Percentiles rank a stretch among this genome's conserved stretches.
These are phyloP conservation scores for Hydrolagus colliei DNA, from an alignment of 2,797 vertebrate genomes.

Conservation along the genomic window DNA sequence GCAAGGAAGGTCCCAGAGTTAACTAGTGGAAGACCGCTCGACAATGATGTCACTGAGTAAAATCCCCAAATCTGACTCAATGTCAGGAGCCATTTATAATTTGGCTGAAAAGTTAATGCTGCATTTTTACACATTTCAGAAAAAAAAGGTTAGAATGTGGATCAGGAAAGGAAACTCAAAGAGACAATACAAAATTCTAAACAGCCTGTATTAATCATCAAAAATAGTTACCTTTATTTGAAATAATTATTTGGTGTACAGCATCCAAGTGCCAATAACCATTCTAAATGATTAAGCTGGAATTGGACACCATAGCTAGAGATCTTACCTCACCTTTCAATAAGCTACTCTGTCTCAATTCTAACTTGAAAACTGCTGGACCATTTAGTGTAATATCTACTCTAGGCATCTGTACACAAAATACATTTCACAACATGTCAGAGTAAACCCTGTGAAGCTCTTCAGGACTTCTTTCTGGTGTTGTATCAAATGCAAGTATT, in stretches of 20 bases:
- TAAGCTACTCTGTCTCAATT: neutral
- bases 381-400: neutral
- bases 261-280: neutral
- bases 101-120: neutral
- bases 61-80: neutral
- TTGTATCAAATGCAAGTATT: neutral
- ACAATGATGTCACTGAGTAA: neutral
- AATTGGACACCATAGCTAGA: neutral
- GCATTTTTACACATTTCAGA: neutral
- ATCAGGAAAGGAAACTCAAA: no score
- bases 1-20: neutral
- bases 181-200: neutral
- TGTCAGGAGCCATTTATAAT: neutral
- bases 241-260: neutral
- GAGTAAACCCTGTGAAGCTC: neutral
- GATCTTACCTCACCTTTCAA: neutral
- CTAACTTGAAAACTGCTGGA: neutral
- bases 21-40: neutral
- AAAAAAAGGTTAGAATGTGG: neutral
- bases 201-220: neutral
- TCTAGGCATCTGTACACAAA: no score
- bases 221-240: neutral
- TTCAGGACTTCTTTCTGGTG: neutral
- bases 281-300: neutral
- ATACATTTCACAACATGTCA: no score